Conservation (phyloP, 2,797 vertebrate genomes). For the Anguilla megastoma region DNA sequence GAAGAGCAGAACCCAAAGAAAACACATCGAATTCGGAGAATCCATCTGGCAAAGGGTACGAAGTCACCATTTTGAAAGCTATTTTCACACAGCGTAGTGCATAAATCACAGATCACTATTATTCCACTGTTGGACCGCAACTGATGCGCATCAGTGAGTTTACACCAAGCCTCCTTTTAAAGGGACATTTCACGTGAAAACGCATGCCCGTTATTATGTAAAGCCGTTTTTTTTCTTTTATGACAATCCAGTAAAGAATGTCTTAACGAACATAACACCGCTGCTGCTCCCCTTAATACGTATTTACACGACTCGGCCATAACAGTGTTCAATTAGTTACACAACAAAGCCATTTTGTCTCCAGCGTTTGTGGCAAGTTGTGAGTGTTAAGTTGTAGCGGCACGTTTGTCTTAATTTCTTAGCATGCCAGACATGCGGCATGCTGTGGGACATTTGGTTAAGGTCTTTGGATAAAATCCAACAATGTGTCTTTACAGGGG, state of each 20-base stretch:
- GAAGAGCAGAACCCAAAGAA: slow-evolving; percentile 83
- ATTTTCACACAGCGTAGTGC: slow-evolving; percentile 42
- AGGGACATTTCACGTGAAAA: slow-evolving; percentile 77
- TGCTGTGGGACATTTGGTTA: neutral
- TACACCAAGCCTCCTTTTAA: slow-evolving; percentile 73
- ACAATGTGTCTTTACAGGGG: neutral
- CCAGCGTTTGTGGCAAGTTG: slow-evolving; percentile 12
- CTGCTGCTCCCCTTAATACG: slow-evolving; percentile 61
- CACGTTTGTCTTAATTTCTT: slow-evolving; percentile 3
- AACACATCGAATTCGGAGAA: slow-evolving; percentile 93
- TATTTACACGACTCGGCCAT: slow-evolving; percentile 59
- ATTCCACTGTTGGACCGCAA: slow-evolving; percentile 46
- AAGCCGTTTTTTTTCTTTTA: slow-evolving; percentile 64
- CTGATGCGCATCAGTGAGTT: slow-evolving; percentile 53
- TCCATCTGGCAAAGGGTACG: slow-evolving; percentile 81
- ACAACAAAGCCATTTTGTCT: slow-evolving; percentile 73
- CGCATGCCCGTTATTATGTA: slow-evolving; percentile 78
- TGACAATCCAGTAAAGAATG: slow-evolving; percentile 84
- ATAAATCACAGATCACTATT: slow-evolving; percentile 53
- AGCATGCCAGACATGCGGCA: neutral
- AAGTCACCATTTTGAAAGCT: slow-evolving; percentile 76
- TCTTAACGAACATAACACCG: slow-evolving; percentile 79
- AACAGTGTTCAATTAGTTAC: slow-evolving; percentile 68
- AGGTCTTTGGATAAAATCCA: neutral
- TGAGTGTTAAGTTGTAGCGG: neutral